phyloP scores from a whole-genome alignment of 2,797 vertebrate genomes.

The Pygocentrus nattereri region DNA sequence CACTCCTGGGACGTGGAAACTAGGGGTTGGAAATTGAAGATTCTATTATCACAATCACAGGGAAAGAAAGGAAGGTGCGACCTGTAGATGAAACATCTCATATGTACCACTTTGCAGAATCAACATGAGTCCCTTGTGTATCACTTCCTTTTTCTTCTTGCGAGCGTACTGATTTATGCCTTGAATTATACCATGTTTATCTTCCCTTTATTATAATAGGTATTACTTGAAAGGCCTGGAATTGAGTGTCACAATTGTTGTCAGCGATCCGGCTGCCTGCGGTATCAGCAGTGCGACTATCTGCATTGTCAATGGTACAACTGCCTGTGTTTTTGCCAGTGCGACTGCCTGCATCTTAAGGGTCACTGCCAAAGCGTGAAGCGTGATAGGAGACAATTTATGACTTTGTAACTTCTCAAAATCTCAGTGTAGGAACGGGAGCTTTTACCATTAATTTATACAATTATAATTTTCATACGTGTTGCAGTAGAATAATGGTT shows the following conservation, averaged over 20 bases:
- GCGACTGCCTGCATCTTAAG: neutral
- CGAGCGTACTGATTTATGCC: neutral
- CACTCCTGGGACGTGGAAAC: constrained; percentile 53
- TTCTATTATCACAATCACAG: constrained; percentile 33
- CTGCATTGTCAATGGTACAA: neutral
- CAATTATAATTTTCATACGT: too few relatives aligned
- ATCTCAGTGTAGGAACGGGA: too few relatives aligned
- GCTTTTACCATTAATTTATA: neutral
- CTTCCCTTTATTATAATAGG: neutral
- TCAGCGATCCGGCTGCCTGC: neutral
- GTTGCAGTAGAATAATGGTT: neutral
- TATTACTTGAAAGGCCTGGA: neutral
- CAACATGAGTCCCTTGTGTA: neutral
- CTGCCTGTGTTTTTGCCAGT: neutral
- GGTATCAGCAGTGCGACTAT: neutral
- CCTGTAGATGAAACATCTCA: constrained; percentile 3
- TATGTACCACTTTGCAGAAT: neutral
- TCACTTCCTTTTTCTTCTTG: neutral
- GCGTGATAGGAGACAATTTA: neutral
- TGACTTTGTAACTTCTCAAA: neutral
- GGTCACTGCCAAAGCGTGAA: neutral
- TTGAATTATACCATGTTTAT: neutral
- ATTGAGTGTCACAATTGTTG: neutral
- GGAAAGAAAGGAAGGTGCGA: neutral
- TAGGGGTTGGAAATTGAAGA: constrained; percentile 61